Conservation (phyloP, 2,888 invertebrate genomes). For the Zootermopsis nevadensis region DNA sequence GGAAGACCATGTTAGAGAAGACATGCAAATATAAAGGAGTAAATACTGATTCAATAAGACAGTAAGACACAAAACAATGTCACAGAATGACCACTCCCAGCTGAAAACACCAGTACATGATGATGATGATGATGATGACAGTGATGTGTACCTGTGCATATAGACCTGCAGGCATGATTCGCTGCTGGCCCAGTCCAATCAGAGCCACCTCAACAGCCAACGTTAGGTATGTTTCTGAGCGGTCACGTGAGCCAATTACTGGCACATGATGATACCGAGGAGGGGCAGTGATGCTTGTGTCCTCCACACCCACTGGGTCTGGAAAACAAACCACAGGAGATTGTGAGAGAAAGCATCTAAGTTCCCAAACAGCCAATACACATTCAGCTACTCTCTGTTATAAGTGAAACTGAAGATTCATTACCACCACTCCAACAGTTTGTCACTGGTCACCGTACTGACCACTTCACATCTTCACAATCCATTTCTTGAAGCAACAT, state of each 20-base stretch:
- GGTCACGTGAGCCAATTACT: constrained; percentile 78
- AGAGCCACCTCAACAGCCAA: constrained; percentile 83
- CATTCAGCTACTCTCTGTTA: too few species aligned
- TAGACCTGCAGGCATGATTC: constrained; percentile 81
- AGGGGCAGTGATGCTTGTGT: constrained; percentile 64
- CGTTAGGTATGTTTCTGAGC: constrained; percentile 79
- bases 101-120: background rate
- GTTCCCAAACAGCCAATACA: too few species aligned
- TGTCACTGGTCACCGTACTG: too few species aligned
- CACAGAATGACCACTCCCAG: too few species aligned
- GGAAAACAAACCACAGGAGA: constrained; percentile 18
- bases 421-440: too few species aligned
- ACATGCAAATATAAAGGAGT: background rate
- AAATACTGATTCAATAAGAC: background rate
- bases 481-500: too few species aligned
- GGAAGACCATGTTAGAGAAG: too few species aligned
- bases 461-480: too few species aligned
- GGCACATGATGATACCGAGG: constrained; percentile 79
- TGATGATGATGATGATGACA: background rate
- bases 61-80: too few species aligned
- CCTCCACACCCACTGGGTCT: constrained; percentile 68
- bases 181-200: constrained; percentile 81
- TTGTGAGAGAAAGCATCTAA: too few species aligned
- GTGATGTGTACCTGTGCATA: constrained; percentile 76
- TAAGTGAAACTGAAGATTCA: too few species aligned